phyloP scores from a whole-genome alignment of 2,888 invertebrate species.

The Cyclophora punctaria region DNA sequence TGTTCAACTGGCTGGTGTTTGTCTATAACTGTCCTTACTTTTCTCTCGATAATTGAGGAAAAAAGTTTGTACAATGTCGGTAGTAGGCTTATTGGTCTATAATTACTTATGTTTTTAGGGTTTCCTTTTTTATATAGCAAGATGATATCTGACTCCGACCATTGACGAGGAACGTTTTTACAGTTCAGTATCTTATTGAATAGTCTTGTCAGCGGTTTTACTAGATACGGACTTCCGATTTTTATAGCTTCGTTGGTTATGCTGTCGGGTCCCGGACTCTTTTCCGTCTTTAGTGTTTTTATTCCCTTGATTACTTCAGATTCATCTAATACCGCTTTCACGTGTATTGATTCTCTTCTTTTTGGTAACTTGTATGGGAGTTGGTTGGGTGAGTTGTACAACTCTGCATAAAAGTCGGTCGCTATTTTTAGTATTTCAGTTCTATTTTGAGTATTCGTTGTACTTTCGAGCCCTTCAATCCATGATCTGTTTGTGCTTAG shows the following conservation, averaged over 20 bases:
- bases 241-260: not conserved
- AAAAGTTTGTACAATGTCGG: conserved; percentile 6
- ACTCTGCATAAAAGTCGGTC: not conserved
- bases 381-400: not conserved
- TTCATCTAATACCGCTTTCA: not conserved
- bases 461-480: not conserved
- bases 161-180: too few species aligned
- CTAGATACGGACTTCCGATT: too few species aligned
- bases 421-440: not conserved
- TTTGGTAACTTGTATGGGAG: not conserved
- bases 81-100: conserved; percentile 7
- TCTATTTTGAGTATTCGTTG: not conserved
- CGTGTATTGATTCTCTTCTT: too few species aligned
- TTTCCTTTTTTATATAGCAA: conserved; percentile 5
- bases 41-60: not conserved
- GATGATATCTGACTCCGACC: too few species aligned
- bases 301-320: not conserved
- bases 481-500: not conserved
- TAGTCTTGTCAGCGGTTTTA: too few species aligned
- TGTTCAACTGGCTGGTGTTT: conserved; percentile 12
- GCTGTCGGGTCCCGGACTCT: conserved; percentile 1
- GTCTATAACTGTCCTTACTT: not conserved
- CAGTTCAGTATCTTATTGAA: too few species aligned
- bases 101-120: conserved; percentile 2
- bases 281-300: not conserved